Conservation (phyloP, 2,888 invertebrate species). For the Podotricha telesiphe region DNA sequence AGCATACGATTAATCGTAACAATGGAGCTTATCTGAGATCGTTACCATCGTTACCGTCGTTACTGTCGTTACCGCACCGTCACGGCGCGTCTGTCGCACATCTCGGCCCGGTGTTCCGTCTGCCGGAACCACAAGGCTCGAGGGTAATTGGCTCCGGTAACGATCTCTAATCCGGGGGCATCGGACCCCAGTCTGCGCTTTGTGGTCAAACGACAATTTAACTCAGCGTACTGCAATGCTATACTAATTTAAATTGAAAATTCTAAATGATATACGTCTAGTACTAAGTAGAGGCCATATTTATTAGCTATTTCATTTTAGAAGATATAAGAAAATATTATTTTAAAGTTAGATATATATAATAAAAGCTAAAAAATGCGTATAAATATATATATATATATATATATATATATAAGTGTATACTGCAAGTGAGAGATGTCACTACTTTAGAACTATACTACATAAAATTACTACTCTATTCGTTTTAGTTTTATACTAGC, state of each 20-base stretch:
- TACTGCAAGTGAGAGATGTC: slow-evolving; percentile 6
- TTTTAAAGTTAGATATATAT: too few species aligned
- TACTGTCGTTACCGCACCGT: too few species aligned
- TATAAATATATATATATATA: too few species aligned
- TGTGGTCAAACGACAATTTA: slow-evolving; percentile 51
- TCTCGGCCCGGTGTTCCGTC: slow-evolving; percentile 33
- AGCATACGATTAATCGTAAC: slow-evolving; percentile 15
- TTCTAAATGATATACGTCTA: neutral
- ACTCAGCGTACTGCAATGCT: slow-evolving; percentile 41
- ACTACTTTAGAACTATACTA: slow-evolving; percentile 2
- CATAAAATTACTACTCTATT: neutral
- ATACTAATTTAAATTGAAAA: slow-evolving; percentile 12
- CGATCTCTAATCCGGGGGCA: slow-evolving; percentile 46
- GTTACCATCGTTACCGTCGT: neutral
- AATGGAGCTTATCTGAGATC: slow-evolving; percentile 30
- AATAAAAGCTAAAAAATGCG: too few species aligned
- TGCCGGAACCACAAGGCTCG: slow-evolving; percentile 42
- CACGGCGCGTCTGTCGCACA: too few species aligned
- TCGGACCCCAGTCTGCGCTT: slow-evolving; percentile 51
- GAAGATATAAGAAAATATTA: too few species aligned
- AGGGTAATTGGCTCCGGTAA: slow-evolving; percentile 46
- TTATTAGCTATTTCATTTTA: neutral
- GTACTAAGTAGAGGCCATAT: neutral
- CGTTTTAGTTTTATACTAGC: neutral
- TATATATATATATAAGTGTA: too few species aligned